Evolutionary conservation across 2,113 vertebrate genomes (phyloP).

Genomic region (Trinectes maculatus): DNA sequence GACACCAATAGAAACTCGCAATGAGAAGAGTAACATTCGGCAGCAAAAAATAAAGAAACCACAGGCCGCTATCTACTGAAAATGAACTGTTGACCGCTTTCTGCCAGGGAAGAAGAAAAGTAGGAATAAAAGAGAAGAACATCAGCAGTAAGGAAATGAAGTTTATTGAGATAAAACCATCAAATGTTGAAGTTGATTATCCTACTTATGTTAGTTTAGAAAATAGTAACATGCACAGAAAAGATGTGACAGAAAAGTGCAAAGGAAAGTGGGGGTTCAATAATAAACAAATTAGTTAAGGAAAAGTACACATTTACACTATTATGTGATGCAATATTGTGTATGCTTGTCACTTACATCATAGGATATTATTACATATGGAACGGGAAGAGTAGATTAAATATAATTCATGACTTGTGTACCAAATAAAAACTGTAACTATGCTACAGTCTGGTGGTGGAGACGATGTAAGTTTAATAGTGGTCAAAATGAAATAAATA

Average conservation of each 20-base stretch:
- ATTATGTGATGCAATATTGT: neutral
- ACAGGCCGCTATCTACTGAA: neutral
- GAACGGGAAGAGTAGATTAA: neutral
- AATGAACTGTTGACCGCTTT: neutral
- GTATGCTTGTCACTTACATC: conserved; percentile 28
- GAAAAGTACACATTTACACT: conserved; percentile 2
- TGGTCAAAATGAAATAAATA: conserved; percentile 35
- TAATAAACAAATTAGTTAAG: neutral
- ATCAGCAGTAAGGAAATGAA: conserved; percentile 39
- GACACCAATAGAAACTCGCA: too few species aligned
- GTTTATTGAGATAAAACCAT: conserved; percentile 69
- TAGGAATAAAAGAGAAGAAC: conserved; percentile 25
- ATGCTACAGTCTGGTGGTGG: neutral
- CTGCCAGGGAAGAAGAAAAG: conserved; percentile 5
- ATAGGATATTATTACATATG: conserved; percentile 9
- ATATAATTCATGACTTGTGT: neutral
- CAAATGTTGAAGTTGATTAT: conserved; percentile 18
- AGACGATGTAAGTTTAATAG: neutral
- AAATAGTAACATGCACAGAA: conserved; percentile 20
- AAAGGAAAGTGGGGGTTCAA: conserved; percentile 10
- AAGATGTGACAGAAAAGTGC: conserved; percentile 22
- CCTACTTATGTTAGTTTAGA: conserved; percentile 37
- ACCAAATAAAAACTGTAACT: neutral
- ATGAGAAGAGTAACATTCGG: too few species aligned
- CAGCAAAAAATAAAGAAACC: neutral